Evolutionary conservation across 2,797 vertebrate genomes (phyloP), one percentile per base, ranked within the genome.

Genomic region (Peromyscus melanophrys): DNA sequence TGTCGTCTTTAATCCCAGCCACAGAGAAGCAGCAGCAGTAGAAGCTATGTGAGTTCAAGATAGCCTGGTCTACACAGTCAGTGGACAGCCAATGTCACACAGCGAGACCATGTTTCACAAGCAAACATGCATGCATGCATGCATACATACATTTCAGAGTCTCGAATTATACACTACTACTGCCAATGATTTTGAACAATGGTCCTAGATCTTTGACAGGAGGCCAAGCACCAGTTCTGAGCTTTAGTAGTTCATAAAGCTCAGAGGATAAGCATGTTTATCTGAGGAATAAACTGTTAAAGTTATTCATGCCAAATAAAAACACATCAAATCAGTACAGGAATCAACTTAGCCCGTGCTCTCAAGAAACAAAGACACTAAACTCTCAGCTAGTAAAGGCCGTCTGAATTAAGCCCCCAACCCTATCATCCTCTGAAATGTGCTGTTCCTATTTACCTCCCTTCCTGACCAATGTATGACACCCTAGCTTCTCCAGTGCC

Each of bases 261-360:
- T 19, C 49, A 11, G 34, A 91, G 8, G 17, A 91, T 94, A 84
- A 17, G 67, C 49, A 23, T 0, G 81, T 25, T 93, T 91, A 95
- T 63, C 52, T 95, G 71, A 95, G 78, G 91, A 88, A 89, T 49
- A 94, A 95, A 80, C 46, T 78, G 73, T 85, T 95, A 85, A 43
- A 25, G 37, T 86, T 96, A 94, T 1, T 55, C 14, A 77, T 57
- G 19, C 19, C 89, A 93, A 91, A 87, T 34, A 65, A 93, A 95
- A 93, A 87, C 12, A 67, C 43, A 89, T 34, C 76, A 96, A 85
- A 95, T 90, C 55, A 89, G 71, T 37, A 92, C 11, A 29, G 34
- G 57, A 93, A 77, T 89, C 81, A 93, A 84, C 23, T 86, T 61
- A 92, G 46, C 52, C 78, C 88, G 27, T 40, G 80, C 27, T 31